Conservation (phyloP, 2,797 vertebrate genomes). For the Halcyon leucocephala region DNA sequence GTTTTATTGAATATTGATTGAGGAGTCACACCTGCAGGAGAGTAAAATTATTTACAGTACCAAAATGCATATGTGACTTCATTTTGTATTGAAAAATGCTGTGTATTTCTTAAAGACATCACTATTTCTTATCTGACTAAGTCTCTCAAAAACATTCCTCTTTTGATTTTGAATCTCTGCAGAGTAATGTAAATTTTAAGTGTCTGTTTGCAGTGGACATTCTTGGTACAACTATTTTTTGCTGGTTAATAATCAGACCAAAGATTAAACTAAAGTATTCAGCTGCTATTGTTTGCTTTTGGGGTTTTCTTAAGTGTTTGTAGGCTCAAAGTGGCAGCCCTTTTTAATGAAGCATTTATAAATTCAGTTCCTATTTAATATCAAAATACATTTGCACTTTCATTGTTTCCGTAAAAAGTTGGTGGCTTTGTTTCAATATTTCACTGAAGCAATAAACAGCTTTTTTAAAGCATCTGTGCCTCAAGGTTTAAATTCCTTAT, state of each 20-base stretch:
- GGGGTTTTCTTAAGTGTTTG: neutral
- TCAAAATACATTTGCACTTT: slow-evolving; percentile 76
- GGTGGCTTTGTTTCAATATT: slow-evolving; percentile 56
- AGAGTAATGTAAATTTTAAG: slow-evolving; percentile 15
- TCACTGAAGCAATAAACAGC: slow-evolving; percentile 76
- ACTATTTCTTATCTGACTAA: slow-evolving; percentile 20
- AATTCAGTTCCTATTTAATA: slow-evolving; percentile 66
- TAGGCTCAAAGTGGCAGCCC: slow-evolving; percentile 34
- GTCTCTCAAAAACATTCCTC: slow-evolving; percentile 64
- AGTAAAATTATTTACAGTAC: neutral
- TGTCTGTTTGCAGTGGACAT: neutral
- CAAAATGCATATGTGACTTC: neutral
- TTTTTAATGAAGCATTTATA: neutral
- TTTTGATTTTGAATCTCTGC: slow-evolving; percentile 38
- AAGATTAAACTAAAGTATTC: slow-evolving; percentile 60
- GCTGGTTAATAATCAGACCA: slow-evolving; percentile 69
- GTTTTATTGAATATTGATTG: neutral
- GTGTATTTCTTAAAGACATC: slow-evolving; percentile 2
- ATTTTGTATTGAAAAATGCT: slow-evolving; percentile 27
- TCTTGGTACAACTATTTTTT: slow-evolving; percentile 34
- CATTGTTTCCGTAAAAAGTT: slow-evolving; percentile 46
- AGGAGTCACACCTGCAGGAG: neutral
- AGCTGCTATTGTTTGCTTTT: slow-evolving; percentile 60
- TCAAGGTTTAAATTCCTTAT: neutral
- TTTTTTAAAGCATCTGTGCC: slow-evolving; percentile 12